Evolutionary conservation across 1,140 invertebrate genomes (phyloP).

Genomic region (Lucilia sericata): DNA sequence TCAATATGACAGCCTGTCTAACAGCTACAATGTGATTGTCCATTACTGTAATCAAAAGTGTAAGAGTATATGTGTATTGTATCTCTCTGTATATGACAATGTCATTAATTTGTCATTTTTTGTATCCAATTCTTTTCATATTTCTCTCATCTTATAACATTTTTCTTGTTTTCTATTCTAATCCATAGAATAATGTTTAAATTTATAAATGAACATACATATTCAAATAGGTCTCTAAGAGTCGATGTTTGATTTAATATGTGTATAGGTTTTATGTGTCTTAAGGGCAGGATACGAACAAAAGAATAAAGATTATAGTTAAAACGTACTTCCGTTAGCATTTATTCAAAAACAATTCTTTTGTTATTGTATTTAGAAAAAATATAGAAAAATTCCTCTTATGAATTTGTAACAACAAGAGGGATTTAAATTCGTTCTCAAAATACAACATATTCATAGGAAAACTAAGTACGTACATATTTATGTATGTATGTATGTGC

Average conservation of each 20-base stretch:
- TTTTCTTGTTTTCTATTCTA: neutral
- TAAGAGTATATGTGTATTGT: neutral
- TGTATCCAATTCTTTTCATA: neutral
- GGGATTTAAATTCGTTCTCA: too few relatives aligned
- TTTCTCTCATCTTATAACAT: neutral
- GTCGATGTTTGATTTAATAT: neutral
- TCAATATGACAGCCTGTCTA: neutral
- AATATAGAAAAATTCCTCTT: too few relatives aligned
- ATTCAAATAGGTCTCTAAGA: neutral
- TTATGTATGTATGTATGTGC: too few relatives aligned
- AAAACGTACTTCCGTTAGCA: neutral
- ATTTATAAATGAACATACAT: neutral
- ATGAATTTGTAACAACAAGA: too few relatives aligned
- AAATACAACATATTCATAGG: too few relatives aligned
- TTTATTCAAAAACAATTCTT: neutral
- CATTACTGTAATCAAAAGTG: neutral
- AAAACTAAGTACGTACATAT: too few relatives aligned
- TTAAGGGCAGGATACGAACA: neutral
- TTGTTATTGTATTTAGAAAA: neutral
- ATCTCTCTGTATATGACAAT: neutral
- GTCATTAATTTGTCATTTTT: constrained; percentile 18
- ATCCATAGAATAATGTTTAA: neutral
- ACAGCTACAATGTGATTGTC: neutral
- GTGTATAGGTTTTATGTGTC: too few relatives aligned
- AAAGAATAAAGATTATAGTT: neutral